Percentiles rank a stretch among this genome's conserved stretches.
Evolutionary conservation across 1,140 invertebrate genomes (phyloP).

Genomic region (Microplitis mediator): DNA sequence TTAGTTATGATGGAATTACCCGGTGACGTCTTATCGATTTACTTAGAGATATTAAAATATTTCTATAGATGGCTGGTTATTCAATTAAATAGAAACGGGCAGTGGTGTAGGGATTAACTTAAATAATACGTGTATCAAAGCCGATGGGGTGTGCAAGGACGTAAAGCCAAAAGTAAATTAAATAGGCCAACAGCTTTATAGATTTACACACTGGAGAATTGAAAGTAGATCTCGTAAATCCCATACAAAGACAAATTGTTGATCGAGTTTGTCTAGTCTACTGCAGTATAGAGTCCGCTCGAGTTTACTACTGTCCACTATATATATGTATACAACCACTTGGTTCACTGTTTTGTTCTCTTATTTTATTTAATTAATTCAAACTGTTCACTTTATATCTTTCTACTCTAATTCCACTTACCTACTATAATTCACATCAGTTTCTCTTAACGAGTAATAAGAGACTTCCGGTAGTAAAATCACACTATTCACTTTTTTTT

Average conservation of each 20-base stretch:
- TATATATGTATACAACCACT: no score
- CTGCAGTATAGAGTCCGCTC: neutral
- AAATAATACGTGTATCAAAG: slow-evolving; percentile 3
- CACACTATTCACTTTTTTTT: neutral
- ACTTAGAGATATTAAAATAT: no score
- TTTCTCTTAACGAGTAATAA: no score
- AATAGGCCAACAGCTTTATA: neutral
- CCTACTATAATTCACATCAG: no score
- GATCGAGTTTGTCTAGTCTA: neutral
- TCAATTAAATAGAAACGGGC: neutral
- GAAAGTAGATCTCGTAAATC: slow-evolving; percentile 1
- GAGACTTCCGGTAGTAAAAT: no score
- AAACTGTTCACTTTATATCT: slow-evolving; percentile 6
- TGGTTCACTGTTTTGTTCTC: no score
- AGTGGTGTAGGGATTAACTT: neutral
- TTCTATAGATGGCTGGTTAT: neutral
- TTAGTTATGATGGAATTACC: no score
- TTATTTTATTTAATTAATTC: slow-evolving; percentile 24
- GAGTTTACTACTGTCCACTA: no score
- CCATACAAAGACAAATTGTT: slow-evolving; percentile 5
- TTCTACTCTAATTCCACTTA: neutral
- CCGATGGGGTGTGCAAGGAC: neutral
- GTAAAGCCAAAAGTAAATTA: neutral
- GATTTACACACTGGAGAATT: neutral
- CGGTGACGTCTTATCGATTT: no score